A percentile compares a stretch with the other conserved stretches of the same genome.
Evolutionary conservation across 2,113 vertebrate genomes (phyloP).

Genomic region (Trachemys scripta): DNA sequence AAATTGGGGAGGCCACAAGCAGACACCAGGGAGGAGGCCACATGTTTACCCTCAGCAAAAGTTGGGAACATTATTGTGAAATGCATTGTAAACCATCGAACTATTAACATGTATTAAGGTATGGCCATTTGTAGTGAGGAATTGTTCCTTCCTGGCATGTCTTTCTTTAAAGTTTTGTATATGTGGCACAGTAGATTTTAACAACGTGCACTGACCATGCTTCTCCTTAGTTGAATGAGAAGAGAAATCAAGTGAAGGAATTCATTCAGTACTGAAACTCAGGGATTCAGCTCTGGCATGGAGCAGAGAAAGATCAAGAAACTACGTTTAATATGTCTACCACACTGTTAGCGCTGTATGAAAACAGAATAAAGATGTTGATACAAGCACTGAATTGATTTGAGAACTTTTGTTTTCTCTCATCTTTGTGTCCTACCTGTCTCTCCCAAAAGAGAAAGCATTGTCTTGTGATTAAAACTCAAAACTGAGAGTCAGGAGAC

Average conservation of each 20-base stretch:
- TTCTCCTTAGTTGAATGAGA: not conserved
- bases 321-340: not conserved
- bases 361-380: not conserved
- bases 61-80: not conserved
- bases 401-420: not conserved
- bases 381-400: not conserved
- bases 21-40: too few relatives aligned
- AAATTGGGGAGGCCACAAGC: not conserved
- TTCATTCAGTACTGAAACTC: not conserved
- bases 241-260: conserved; percentile 34
- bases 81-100: not conserved
- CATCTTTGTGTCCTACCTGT: not conserved
- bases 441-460: not conserved
- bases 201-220: not conserved
- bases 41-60: not conserved
- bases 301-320: not conserved
- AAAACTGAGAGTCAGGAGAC: not conserved
- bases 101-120: accelerated
- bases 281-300: not conserved
- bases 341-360: accelerated
- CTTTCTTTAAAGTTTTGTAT: conserved; percentile 6
- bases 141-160: not conserved
- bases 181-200: conserved; percentile 24
- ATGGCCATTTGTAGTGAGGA: not conserved
- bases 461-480: not conserved